Conservation (phyloP, 1,140 invertebrate species). For the Atta texana region DNA sequence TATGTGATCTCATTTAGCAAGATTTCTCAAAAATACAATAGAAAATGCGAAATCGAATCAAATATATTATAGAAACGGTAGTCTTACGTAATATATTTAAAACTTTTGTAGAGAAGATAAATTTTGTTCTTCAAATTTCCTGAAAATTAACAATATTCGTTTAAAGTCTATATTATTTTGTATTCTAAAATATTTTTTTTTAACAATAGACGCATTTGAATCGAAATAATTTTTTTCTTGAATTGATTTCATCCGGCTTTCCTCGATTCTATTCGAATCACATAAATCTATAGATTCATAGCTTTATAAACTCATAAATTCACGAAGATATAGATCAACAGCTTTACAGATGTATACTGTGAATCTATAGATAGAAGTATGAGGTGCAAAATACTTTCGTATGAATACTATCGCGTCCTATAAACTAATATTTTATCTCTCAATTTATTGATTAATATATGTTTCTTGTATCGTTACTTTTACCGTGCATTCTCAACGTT, state of each 20-base stretch:
- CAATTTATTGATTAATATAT: slow-evolving; percentile 27
- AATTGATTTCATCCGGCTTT: slow-evolving; percentile 29
- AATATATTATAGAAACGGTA: background rate
- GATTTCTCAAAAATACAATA: background rate
- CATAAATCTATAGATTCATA: slow-evolving; percentile 62
- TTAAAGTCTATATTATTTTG: background rate
- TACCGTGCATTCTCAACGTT: background rate
- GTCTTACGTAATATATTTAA: background rate
- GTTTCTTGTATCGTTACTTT: background rate
- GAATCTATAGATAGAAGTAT: slow-evolving; percentile 18
- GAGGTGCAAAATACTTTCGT: slow-evolving; percentile 44
- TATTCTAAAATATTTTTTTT: background rate
- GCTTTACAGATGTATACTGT: slow-evolving; percentile 38
- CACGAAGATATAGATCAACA: slow-evolving; percentile 58
- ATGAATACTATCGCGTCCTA: slow-evolving; percentile 19
- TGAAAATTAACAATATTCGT: too few relatives aligned
- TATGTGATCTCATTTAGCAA: background rate
- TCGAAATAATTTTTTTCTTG: slow-evolving; percentile 44
- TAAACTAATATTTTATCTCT: slow-evolving; percentile 23
- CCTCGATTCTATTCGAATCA: slow-evolving; percentile 38
- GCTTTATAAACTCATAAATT: slow-evolving; percentile 64
- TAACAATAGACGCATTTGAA: background rate
- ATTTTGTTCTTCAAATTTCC: background rate
- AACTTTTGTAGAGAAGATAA: background rate
- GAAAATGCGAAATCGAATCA: background rate